Evolutionary conservation across 2,888 invertebrate genomes (phyloP), one percentile per base, ranked within the genome.

Genomic region (Drosophila merina): DNA sequence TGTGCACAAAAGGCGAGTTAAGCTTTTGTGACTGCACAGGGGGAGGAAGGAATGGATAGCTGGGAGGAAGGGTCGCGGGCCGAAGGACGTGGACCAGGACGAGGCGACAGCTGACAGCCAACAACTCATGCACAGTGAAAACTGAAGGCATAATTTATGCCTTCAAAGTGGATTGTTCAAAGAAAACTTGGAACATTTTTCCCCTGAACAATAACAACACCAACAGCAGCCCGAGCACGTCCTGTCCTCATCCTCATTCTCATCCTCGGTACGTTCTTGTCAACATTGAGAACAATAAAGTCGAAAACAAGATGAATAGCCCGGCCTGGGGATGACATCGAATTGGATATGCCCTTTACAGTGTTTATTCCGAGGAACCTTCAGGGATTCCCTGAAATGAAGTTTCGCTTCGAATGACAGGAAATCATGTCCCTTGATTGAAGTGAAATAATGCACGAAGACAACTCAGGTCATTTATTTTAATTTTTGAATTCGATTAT

Each of bases 131-230:
- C 79, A 80, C 75, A 80, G 70, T 74, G 72, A 70, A 84, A 85
- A 81, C 86, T 88, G 80, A 86, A 84, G 86, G 84, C 88, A 88
- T 84, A 84, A 88, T 83, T 84, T 84, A 84, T 88, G 77, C 86
- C 80, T 76, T 88, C 84, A 84, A 85, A 87, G 86, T 87, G 86
- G 82, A 87, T 87, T 85, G 88, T 87, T 78, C 64, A 64, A 67
- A 64, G 64, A 49, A 63, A 69, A 69, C 69, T 69, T 69, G 69
- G 73, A 72, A 71, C 85, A 80, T 68, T 75, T 77, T 70, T 74
- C 68, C 74, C 76, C 80, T 59, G 62, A 79, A 79, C 77, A 56
- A 26, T 31, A 42, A 72, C 66, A 52, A 54, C 54, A 54, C 54
- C 51, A 60, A 52, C 72, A 38, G 42, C 51, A 72, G 73, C 73